phyloP scores from a whole-genome alignment of 2,113 vertebrate genomes.

The Anolis carolinensis region DNA sequence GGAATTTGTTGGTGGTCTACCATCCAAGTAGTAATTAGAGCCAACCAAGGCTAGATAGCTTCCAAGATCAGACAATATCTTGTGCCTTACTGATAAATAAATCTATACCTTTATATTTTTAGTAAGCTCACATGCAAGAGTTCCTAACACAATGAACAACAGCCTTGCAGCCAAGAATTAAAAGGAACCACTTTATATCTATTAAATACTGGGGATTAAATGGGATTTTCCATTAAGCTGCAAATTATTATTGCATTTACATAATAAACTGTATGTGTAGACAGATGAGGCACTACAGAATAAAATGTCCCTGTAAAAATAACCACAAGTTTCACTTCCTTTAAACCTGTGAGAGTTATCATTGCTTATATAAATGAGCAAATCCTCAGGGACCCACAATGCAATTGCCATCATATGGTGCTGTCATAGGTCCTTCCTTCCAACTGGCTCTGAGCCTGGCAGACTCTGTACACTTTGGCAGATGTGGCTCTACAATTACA shows the following conservation, averaged over 20 bases:
- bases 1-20: no score
- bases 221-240: not conserved
- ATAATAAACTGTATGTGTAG: not conserved
- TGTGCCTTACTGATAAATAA: not conserved
- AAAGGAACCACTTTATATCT: not conserved
- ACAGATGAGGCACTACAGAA: not conserved
- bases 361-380: not conserved
- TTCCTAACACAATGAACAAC: constrained; percentile 46
- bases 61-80: no score
- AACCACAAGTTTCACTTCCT: not conserved
- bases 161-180: constrained; percentile 57
- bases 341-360: not conserved
- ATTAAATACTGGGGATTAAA: not conserved
- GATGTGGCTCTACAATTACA: constrained; percentile 6
- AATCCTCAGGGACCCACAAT: constrained; percentile 10
- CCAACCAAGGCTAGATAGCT: no score
- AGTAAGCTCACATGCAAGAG: constrained; percentile 16
- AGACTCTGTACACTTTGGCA: not conserved
- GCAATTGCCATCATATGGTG: constrained; percentile 1
- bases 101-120: not conserved
- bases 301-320: not conserved
- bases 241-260: not conserved
- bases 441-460: constrained; percentile 1
- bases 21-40: no score
- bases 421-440: constrained; percentile 8